Evolutionary conservation across 2,113 vertebrate genomes (phyloP), one percentile per base, ranked within the genome.

Genomic region (Progne subis): DNA sequence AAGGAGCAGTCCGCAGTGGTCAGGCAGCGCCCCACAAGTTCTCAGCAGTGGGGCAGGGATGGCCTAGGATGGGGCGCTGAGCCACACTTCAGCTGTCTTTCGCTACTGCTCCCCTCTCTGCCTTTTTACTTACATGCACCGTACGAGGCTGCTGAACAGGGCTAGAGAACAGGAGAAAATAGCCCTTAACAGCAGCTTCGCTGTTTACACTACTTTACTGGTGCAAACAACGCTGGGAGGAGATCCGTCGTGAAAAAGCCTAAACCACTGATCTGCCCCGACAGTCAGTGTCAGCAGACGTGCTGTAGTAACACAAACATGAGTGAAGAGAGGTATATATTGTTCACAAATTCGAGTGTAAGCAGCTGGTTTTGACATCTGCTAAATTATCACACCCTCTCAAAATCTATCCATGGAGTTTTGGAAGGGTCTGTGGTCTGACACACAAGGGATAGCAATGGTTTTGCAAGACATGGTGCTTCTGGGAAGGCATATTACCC

Each of bases 41-140:
- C n/a, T n/a, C 34, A 4, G 43, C 1, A 1, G 11, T 17, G n/a
- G 8, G 8, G 43, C n/a, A 61, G 5, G 0, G 15, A 3, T 5
- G 41, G 5, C n/a, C 50, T 8, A 37, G 37, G 37, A 37, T 37
- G 46, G 24, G 8, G 5, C 44, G 9, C 55, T 12, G 74, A 49
- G 44, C 57, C 2, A 5, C 12, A 3, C 6, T 53, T 32, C 57
- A 6, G 43, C 74, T 43, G 37, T 12, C 18, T 44, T 21, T 15
- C 1, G 2, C 14, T 23, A 19, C 70, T 24, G 4, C 25, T 53
- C 25, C 21, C 46, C 41, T 50, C 25, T 10, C 19, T 25, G 53
- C 25, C 34, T 24, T 47, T 67, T 31, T 31, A 6, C 10, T 32
- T 34, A 6, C 31, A 75, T 50, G 52, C 29, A 9, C 34, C 1